Conservation (phyloP, 53 echinoderm and acorn worm genomes). For the Patiria pectinifera region DNA sequence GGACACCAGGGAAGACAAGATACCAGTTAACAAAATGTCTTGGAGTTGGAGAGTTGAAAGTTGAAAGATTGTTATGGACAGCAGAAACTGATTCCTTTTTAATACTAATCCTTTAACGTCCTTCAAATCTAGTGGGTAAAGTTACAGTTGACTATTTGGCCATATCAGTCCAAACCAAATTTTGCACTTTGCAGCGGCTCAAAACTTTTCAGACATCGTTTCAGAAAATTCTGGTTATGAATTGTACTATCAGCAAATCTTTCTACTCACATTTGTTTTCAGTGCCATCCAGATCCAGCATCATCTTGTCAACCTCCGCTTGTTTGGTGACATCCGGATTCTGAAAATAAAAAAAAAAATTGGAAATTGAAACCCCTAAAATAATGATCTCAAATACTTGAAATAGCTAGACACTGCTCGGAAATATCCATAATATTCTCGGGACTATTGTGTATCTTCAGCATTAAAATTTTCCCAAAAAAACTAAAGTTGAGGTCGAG, state of each 20-base stretch:
- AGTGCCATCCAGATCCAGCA: conserved; percentile 93
- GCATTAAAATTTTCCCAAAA: too few species aligned
- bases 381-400: neutral
- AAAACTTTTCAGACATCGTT: too few species aligned
- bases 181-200: too few species aligned
- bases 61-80: neutral
- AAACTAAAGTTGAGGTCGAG: too few species aligned
- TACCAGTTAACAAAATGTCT: neutral
- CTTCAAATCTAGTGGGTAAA: too few species aligned
- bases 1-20: neutral
- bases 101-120: too few species aligned
- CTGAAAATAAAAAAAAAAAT: neutral
- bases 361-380: neutral
- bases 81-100: too few species aligned
- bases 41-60: neutral
- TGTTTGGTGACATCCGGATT: conserved; percentile 49
- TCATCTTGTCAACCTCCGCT: conserved; percentile 62
- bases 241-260: neutral
- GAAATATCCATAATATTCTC: too few species aligned
- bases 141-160: too few species aligned
- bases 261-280: conserved; percentile 92
- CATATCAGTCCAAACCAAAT: too few species aligned
- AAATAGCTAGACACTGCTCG: too few species aligned
- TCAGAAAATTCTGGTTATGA: neutral
- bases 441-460: too few species aligned